Evolutionary conservation across 2,888 invertebrate species (phyloP).

Genomic region (Bimastos eiseni): DNA sequence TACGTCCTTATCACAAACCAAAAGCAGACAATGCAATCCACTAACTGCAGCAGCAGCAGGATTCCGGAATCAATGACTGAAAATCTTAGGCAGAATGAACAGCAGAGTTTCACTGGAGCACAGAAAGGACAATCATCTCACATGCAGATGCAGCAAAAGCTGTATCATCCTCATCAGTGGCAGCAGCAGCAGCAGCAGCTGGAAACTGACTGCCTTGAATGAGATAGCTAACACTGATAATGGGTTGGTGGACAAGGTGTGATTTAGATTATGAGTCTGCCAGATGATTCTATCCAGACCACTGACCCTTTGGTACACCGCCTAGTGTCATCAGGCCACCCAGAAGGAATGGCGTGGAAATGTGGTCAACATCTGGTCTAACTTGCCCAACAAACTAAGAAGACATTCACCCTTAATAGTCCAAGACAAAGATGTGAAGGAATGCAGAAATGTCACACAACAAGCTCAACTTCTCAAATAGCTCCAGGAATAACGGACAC

Average conservation of each 20-base stretch:
- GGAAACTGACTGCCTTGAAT: neutral
- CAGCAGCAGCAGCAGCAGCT: constrained; percentile 16
- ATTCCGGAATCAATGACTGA: neutral
- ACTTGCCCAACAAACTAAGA: neutral
- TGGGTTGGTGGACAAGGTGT: neutral
- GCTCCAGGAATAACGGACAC: too few species aligned
- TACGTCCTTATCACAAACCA: neutral
- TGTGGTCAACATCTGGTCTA: neutral
- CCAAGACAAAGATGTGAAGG: too few species aligned
- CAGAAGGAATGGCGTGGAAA: neutral
- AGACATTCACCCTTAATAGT: too few species aligned
- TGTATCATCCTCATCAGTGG: neutral
- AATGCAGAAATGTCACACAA: too few species aligned
- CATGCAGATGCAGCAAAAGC: neutral
- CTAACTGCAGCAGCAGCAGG: neutral
- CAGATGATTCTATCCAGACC: neutral
- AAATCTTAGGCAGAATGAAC: neutral
- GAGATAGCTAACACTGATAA: neutral
- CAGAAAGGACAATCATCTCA: neutral
- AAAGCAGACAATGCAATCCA: neutral
- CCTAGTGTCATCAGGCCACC: neutral
- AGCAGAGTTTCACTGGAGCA: neutral
- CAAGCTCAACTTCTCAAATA: too few species aligned
- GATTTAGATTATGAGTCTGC: neutral
- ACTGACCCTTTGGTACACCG: neutral